A percentile compares a stretch with the other conserved stretches of the same genome.
These are phyloP conservation scores for Cricetomys ansorgei DNA, from an alignment of 2,113 vertebrate species.

Conservation along the genomic window DNA sequence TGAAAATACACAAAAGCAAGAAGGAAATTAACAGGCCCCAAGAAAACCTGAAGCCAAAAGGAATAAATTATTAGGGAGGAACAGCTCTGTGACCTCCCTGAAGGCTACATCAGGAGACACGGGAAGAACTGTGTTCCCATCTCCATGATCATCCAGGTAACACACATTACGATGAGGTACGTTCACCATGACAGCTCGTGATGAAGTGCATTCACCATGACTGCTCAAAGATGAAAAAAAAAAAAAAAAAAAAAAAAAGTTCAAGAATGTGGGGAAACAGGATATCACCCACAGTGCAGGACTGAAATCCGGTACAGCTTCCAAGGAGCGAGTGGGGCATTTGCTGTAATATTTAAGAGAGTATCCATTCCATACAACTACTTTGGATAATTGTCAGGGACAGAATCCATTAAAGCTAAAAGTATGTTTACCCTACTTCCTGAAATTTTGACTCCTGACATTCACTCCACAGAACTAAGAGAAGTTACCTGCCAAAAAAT, in stretches of 20 bases:
- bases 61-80: not conserved
- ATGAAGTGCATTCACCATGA: not conserved
- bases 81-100: not conserved
- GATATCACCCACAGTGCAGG: not conserved
- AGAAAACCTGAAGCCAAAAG: not conserved
- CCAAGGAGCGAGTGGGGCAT: not conserved
- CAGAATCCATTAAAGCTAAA: not conserved
- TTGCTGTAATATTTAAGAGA: not conserved
- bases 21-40: not conserved
- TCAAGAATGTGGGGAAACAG: not conserved
- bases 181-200: not conserved
- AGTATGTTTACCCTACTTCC: not conserved
- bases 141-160: not conserved
- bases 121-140: not conserved
- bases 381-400: not conserved
- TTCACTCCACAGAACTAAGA: not conserved
- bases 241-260: not conserved
- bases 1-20: conserved; percentile 78
- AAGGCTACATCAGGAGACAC: not conserved
- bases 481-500: not conserved
- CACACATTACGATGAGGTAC: not conserved
- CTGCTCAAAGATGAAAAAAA: too few species aligned
- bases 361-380: not conserved
- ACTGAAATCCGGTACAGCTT: not conserved
- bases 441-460: not conserved